A percentile compares a stretch with the other conserved stretches of the same genome.
Evolutionary conservation across 2,888 invertebrate species (phyloP).

Genomic region (Aleiodes leptofemur): DNA sequence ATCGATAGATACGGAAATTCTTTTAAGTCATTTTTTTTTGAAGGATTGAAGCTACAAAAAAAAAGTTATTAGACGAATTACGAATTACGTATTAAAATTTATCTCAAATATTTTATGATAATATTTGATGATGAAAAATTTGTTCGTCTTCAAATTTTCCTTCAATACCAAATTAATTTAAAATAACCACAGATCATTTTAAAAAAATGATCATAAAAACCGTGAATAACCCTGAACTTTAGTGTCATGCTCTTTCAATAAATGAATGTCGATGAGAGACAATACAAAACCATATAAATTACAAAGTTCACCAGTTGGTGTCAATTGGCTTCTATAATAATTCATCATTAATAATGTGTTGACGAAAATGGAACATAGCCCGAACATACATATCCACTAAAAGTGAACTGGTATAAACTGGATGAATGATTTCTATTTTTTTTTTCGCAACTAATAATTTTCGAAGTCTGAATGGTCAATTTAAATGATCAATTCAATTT

Average conservation of each 20-base stretch:
- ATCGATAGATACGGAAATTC: too few species aligned
- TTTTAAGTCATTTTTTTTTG: too few species aligned
- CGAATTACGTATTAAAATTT: too few species aligned
- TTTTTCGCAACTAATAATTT: neutral
- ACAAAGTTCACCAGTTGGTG: slow-evolving; percentile 12
- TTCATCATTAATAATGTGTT: slow-evolving; percentile 11
- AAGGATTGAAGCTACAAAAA: too few species aligned
- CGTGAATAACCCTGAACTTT: neutral
- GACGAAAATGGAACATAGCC: slow-evolving; percentile 19
- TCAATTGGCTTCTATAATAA: slow-evolving; percentile 14
- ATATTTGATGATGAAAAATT: too few species aligned
- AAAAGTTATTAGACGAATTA: too few species aligned
- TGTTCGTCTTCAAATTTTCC: too few species aligned
- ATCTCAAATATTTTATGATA: too few species aligned
- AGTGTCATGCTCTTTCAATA: neutral
- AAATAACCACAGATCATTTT: neutral
- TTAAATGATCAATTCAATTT: slow-evolving; percentile 19
- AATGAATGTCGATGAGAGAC: neutral
- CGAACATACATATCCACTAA: neutral
- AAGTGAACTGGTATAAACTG: slow-evolving; percentile 8
- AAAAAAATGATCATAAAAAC: neutral
- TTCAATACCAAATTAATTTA: neutral
- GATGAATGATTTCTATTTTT: too few species aligned
- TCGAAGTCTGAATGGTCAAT: slow-evolving; percentile 26
- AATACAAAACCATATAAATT: neutral